Percentiles rank a stretch among this genome's conserved stretches.
phyloP scores from a whole-genome alignment of 64 coral and sea anemone species.

The Stichodactyla helianthus region DNA sequence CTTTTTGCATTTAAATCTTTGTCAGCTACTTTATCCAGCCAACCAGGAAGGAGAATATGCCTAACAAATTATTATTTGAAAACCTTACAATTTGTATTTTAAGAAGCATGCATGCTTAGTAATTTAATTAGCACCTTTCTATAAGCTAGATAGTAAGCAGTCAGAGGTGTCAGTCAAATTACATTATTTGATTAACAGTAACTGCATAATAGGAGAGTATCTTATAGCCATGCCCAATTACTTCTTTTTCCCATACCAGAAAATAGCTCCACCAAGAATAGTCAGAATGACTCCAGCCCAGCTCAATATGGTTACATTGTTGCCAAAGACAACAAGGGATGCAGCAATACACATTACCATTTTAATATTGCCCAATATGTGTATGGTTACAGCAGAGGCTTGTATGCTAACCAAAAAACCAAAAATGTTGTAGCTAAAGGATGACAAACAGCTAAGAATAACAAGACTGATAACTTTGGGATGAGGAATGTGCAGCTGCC shows the following conservation, averaged over 20 bases:
- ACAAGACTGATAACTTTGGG: neutral
- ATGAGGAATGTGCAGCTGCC: neutral
- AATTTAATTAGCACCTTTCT: too few species aligned
- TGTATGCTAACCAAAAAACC: constrained; percentile 20
- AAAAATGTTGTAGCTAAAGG: constrained; percentile 26
- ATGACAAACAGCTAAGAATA: constrained; percentile 14
- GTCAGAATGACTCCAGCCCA: constrained; percentile 2
- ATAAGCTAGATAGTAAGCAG: too few species aligned
- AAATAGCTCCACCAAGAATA: neutral
- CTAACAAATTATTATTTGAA: too few species aligned
- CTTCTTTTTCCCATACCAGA: neutral
- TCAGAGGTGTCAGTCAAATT: too few species aligned
- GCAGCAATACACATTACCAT: constrained; percentile 16
- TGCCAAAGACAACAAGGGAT: constrained; percentile 8
- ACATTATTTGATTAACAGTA: too few species aligned
- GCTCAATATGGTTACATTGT: constrained; percentile 3
- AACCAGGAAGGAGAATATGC: too few species aligned
- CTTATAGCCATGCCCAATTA: neutral
- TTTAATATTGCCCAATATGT: constrained; percentile 13
- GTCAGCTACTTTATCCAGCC: too few species aligned
- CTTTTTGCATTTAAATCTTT: too few species aligned
- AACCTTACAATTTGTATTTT: too few species aligned
- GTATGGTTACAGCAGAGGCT: constrained; percentile 13
- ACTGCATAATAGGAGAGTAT: too few species aligned
- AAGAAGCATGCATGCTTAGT: too few species aligned